Conservation (phyloP, 2,797 vertebrate genomes). For the Craterocephalus amniculus region DNA sequence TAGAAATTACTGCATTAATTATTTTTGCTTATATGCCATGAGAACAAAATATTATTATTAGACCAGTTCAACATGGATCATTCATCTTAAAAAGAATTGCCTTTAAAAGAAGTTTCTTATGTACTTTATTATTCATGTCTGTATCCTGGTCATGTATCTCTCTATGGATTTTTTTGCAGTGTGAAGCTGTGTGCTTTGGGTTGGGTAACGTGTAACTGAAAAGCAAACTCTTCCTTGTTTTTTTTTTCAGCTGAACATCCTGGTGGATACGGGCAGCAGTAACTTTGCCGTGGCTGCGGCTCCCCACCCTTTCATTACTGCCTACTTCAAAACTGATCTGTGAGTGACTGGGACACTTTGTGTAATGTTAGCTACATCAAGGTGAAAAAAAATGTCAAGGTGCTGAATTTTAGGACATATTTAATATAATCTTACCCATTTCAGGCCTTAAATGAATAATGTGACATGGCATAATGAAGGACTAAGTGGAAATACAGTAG, state of each 20-base stretch:
- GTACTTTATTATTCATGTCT: neutral
- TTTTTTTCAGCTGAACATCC: slow-evolving; percentile 91
- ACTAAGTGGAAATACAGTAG: neutral
- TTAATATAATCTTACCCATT: neutral
- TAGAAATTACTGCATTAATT: neutral
- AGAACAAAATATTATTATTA: no score
- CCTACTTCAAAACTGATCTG: slow-evolving; percentile 87
- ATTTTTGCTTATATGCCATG: neutral
- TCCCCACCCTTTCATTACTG: slow-evolving; percentile 84
- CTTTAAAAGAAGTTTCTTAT: neutral
- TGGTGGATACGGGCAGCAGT: slow-evolving; percentile 98
- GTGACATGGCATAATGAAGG: neutral
- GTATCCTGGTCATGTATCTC: neutral
- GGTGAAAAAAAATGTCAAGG: neutral
- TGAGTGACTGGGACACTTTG: slow-evolving; percentile 75
- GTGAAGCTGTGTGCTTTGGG: slow-evolving; percentile 3
- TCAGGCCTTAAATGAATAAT: neutral
- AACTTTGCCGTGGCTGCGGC: slow-evolving; percentile 96
- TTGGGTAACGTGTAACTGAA: neutral
- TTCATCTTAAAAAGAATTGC: neutral
- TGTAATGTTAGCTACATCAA: neutral
- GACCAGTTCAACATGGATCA: neutral
- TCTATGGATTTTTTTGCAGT: neutral
- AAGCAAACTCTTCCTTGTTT: slow-evolving; percentile 32
- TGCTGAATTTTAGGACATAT: neutral